phyloP scores from a whole-genome alignment of 2,888 invertebrate species.

The Polymixis flavicincta region DNA sequence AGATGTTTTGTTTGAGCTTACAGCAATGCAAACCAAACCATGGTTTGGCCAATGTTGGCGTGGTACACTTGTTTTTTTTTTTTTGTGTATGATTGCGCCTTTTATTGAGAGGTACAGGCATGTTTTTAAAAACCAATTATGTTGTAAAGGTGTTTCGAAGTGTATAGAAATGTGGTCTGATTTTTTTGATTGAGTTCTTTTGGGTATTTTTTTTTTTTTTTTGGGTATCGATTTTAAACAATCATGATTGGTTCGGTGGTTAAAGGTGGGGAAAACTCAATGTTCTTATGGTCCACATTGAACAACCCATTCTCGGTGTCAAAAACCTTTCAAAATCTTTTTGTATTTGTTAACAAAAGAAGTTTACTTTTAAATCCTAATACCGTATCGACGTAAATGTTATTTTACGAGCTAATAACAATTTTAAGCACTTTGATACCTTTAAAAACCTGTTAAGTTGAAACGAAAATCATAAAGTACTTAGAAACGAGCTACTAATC shows the following conservation, averaged over 20 bases:
- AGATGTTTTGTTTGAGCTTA: not conserved
- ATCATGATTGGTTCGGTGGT: conserved; percentile 25
- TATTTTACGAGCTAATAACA: conserved; percentile 57
- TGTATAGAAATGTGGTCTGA: conserved; percentile 38
- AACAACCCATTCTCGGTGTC: not conserved
- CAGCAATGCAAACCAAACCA: no score
- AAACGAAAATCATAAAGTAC: conserved; percentile 55
- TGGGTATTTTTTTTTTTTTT: conserved; percentile 15
- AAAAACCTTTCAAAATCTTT: not conserved
- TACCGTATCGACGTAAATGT: conserved; percentile 42
- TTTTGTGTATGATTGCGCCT: conserved; percentile 29
- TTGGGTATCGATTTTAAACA: conserved; percentile 41
- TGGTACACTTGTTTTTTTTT: conserved; percentile 6
- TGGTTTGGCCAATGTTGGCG: conserved; percentile 29
- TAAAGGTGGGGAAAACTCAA: conserved; percentile 5
- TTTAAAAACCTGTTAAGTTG: conserved; percentile 55
- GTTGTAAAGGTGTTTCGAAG: conserved; percentile 75
- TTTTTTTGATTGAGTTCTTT: conserved; percentile 32
- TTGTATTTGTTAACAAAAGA: conserved; percentile 5
- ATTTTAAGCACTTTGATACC: conserved; percentile 47
- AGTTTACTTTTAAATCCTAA: conserved; percentile 14
- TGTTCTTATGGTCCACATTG: not conserved
- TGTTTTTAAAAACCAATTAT: conserved; percentile 84
- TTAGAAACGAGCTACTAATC: conserved; percentile 56
- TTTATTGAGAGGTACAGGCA: conserved; percentile 70